Evolutionary conservation across 2,797 vertebrate species (phyloP).

Genomic region (Lophotriccus pileatus): DNA sequence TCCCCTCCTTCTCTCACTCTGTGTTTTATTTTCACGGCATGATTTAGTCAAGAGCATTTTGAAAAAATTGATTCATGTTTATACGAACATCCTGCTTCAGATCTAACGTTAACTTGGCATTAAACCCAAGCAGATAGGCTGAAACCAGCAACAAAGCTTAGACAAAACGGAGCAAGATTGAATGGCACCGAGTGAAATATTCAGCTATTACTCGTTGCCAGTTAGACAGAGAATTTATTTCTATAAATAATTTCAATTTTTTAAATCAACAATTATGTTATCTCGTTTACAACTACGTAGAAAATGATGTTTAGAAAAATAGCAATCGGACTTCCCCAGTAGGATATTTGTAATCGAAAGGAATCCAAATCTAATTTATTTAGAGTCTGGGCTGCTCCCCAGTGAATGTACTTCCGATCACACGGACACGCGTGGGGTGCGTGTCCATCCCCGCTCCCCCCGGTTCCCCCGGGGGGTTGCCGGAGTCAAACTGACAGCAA

Average conservation of each 20-base stretch:
- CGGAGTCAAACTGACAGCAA: rapidly evolving
- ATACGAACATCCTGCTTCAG: background rate
- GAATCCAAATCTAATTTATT: background rate
- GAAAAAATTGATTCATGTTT: background rate
- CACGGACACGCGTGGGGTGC: background rate
- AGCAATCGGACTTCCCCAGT: background rate
- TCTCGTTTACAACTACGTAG: conserved; percentile 13
- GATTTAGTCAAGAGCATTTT: background rate
- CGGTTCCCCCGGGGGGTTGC: background rate
- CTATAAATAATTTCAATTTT: background rate
- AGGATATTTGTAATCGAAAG: background rate
- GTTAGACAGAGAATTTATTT: background rate
- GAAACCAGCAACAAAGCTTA: background rate
- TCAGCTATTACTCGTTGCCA: background rate
- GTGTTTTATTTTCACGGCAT: conserved; percentile 1
- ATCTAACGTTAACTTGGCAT: background rate
- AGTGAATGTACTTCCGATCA: background rate
- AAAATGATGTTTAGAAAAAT: background rate
- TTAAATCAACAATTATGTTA: background rate
- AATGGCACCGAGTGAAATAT: background rate
- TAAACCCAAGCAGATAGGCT: background rate
- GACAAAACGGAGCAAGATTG: background rate
- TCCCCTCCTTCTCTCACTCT: background rate
- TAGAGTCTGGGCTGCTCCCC: background rate
- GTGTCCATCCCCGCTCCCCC: background rate